These are phyloP conservation scores for Criorhina ranunculi DNA, from an alignment of 2,888 invertebrate species.

Conservation along the genomic window DNA sequence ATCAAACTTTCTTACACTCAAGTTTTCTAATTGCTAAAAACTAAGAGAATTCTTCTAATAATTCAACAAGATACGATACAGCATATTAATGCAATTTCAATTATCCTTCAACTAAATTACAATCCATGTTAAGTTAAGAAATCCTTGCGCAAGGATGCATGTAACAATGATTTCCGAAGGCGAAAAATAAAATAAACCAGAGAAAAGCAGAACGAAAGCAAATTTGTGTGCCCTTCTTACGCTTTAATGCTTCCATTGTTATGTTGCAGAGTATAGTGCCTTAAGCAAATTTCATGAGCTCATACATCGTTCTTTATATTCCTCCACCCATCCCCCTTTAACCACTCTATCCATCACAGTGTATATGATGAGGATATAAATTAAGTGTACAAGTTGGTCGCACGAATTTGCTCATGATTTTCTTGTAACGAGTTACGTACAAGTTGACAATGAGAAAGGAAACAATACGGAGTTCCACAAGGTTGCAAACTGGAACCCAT, in stretches of 20 bases:
- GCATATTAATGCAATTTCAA: not conserved
- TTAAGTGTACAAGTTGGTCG: no score
- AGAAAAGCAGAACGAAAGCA: no score
- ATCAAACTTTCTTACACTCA: no score
- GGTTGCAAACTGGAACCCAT: no score
- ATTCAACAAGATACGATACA: no score
- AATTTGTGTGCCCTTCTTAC: constrained; percentile 17
- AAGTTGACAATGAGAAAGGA: no score
- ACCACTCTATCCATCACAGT: not conserved
- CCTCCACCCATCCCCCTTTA: not conserved
- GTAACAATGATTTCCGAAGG: constrained; percentile 16
- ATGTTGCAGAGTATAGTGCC: constrained; percentile 5
- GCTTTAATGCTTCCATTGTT: constrained; percentile 31
- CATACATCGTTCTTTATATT: not conserved
- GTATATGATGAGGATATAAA: not conserved
- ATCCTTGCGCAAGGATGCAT: constrained; percentile 10
- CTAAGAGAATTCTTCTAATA: no score
- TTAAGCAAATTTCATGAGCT: constrained; percentile 19
- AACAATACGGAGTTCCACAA: no score
- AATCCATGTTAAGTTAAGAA: not conserved
- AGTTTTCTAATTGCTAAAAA: no score
- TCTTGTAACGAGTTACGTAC: no score
- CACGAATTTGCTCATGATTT: no score
- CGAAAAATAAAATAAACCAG: not conserved
- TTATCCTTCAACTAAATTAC: not conserved